Base-by-base conservation (phyloP, 1,140 invertebrate genomes). In the Brachystomella parvula region DNA sequence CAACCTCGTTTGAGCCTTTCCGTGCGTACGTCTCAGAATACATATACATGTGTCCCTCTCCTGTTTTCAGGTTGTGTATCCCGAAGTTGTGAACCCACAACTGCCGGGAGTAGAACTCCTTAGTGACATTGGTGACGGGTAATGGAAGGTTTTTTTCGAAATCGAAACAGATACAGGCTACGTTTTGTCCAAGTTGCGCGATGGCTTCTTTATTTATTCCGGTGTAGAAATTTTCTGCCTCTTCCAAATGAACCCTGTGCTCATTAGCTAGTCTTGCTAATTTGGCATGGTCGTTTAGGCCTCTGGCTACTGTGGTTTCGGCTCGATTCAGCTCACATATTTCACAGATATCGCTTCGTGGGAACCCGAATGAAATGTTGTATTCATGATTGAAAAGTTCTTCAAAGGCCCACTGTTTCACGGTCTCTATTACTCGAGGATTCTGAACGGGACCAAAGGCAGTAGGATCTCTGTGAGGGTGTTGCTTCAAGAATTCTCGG, bases 31-130 rank as follows among this genome's bases (percentile, higher is more conserved):
- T 6, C 28, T 64, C 30, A 1, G 28, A 28, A 6, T 39, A 65
- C 0, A 32, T 0, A 17, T 30, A 65, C n/a, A 65, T 65, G 26
- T 60, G 33, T 6, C 57, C 21, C 9, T 47, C 15, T 6, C 58
- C 64, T 3, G 6, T 60, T 32, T 32, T 60, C 3, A 60, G 6
- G 21, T 65, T 47, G 69, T 76, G 74, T 15, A 78, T 67, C 3
- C 74, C 70, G 15, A 60, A 65, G 49, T 74, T 74, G 53, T 75
- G 69, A 24, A 76, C 9, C 73, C 69, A 75, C 6, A 78, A 33
- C 59, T 76, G 75, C 28, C 66, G 39, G 19, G 33, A 17, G 47
- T 39, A 64, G 30, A 31, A 61, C 30, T 61, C 59, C 6, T 3
- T 15, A 9, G n/a, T 61, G 9, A 61, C 59, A 31, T 58, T 64